Conservation (phyloP, 2,113 vertebrate species). For the Casuarius casuarius region DNA sequence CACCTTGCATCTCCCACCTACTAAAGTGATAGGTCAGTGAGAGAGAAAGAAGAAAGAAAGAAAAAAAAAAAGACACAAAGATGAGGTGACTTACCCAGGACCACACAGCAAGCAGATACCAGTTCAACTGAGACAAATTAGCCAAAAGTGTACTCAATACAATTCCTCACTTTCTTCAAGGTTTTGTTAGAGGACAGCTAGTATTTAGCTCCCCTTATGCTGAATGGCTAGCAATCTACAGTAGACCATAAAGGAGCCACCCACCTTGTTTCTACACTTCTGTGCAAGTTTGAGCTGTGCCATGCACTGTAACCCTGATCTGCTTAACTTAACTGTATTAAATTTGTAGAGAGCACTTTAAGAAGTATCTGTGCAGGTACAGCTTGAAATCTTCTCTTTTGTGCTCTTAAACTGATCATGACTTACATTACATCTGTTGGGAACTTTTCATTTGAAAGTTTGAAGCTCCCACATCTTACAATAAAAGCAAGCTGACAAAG, state of each 20-base stretch:
- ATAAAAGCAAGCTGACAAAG: background rate
- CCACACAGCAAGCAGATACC: rapidly evolving
- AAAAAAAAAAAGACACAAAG: background rate
- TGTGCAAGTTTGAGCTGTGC: background rate
- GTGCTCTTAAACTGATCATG: background rate
- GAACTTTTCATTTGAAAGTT: background rate
- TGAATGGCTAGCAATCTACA: background rate
- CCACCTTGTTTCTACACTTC: background rate
- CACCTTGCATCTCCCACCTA: background rate
- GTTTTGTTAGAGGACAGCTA: background rate
- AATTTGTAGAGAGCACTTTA: background rate
- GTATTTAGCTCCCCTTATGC: background rate
- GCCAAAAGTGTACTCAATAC: background rate
- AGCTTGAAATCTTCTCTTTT: background rate
- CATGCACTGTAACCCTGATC: background rate
- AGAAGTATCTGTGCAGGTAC: background rate
- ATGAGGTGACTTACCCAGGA: background rate
- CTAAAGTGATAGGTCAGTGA: background rate
- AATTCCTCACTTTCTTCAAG: background rate
- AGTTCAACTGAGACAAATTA: background rate
- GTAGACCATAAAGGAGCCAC: background rate
- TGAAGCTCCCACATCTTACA: background rate
- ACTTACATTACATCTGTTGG: background rate
- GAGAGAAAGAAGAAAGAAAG: background rate
- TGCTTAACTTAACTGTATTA: background rate